Evolutionary conservation across 2,113 vertebrate genomes (phyloP), one percentile per base, ranked within the genome.

Genomic region (Hippocampus abdominalis): DNA sequence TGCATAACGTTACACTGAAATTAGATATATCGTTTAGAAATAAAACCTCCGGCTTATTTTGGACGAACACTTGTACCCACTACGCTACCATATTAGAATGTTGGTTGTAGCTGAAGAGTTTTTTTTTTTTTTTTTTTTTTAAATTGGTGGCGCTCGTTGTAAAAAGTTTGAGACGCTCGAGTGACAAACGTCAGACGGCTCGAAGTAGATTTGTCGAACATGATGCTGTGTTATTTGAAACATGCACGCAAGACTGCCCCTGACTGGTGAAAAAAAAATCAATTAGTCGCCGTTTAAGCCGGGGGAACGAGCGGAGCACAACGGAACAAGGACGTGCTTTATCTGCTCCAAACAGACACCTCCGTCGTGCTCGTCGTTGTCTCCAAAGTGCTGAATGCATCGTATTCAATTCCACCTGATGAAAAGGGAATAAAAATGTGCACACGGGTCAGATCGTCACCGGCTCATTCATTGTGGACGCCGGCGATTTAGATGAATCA

Each of bases 251-350:
- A 76, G 68, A 11, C 3, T 63, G 40, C 53, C n/a, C 8, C 68
- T 42, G 27, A 73, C 40, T 65, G 66, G 68, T 59, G 4, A 44
- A 13, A 44, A 44, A 60, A 16, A 73, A 32, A 75, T 42, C 11
- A 66, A 75, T 74, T 73, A 63, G 46, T 74, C 18, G 66, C 32
- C 8, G 76, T 39, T 54, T 54, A 23, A 77, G 53, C 13, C 49
- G 36, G 5, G 5, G 21, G 48, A 69, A 69, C 32, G 8, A 25
- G 8, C n/a, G 39, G 54, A 74, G 66, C 48, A 64, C 39, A 61
- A 69, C 61, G 64, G 57, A 64, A 74, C 18, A 66, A 9, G 61
- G 25, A 64, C 63, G 8, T 48, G n/a, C 25, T 46, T 76, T 9
- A 53, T 48, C 23, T 69, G 18, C 23, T 9, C 23, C 16, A 59